A percentile compares a stretch with the other conserved stretches of the same genome.
phyloP scores from a whole-genome alignment of 2,888 invertebrate species.

The Mamestra brassicae region DNA sequence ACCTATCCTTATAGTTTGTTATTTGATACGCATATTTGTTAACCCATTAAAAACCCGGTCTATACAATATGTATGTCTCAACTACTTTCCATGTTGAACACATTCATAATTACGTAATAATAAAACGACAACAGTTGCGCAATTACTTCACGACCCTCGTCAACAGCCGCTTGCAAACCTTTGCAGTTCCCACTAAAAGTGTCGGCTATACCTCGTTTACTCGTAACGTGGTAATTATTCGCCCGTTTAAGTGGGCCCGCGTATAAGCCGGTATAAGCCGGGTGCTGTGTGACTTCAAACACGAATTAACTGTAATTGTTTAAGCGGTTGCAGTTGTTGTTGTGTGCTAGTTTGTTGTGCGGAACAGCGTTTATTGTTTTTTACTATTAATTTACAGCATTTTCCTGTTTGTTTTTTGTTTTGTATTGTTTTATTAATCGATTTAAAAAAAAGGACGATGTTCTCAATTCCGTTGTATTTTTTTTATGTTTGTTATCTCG shows the following conservation, averaged over 20 bases:
- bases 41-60: neutral
- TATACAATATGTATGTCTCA: neutral
- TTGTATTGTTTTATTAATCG: neutral
- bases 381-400: neutral
- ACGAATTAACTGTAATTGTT: conserved; percentile 65
- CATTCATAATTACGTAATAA: conserved; percentile 53
- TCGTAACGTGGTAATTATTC: conserved; percentile 61
- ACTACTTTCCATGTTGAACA: conserved; percentile 29
- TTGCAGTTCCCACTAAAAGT: conserved; percentile 48
- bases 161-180: conserved; percentile 49
- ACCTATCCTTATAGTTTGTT: neutral
- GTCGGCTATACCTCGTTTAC: conserved; percentile 45
- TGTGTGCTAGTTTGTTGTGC: conserved; percentile 32
- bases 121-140: conserved; percentile 52
- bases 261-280: conserved; percentile 58
- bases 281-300: conserved; percentile 59
- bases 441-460: neutral
- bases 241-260: conserved; percentile 48
- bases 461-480: no score
- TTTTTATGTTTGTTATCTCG: no score
- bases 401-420: neutral
- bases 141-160: conserved; percentile 55
- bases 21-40: no score
- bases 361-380: conserved; percentile 5
- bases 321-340: conserved; percentile 54